Percentiles rank a stretch among this genome's conserved stretches.
Evolutionary conservation across 1,140 invertebrate genomes (phyloP).

Genomic region (Harpegnathos saltator): DNA sequence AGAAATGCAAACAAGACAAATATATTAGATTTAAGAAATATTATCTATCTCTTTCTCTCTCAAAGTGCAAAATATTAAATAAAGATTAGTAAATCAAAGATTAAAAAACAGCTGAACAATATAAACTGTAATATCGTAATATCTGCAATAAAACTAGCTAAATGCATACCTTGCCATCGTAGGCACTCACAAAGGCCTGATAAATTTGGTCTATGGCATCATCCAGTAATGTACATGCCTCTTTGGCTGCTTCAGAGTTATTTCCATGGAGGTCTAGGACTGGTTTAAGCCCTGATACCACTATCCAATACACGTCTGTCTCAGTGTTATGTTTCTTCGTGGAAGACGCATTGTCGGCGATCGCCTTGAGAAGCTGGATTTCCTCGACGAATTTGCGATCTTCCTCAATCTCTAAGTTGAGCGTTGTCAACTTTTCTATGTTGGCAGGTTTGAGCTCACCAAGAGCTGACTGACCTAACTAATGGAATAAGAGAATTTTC

Average conservation of each 20-base stretch:
- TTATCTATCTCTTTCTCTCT: background rate
- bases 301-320: slow-evolving; percentile 90
- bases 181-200: slow-evolving; percentile 88
- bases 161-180: slow-evolving; percentile 88
- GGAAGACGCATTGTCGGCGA: slow-evolving; percentile 87
- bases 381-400: slow-evolving; percentile 89
- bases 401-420: slow-evolving; percentile 85
- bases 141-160: slow-evolving; percentile 2
- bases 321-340: slow-evolving; percentile 86
- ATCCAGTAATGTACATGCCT: slow-evolving; percentile 89
- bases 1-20: slow-evolving; percentile 40
- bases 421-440: slow-evolving; percentile 77
- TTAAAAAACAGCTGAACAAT: background rate
- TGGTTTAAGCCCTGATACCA: slow-evolving; percentile 88
- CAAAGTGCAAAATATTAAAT: background rate
- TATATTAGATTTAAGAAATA: background rate
- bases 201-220: slow-evolving; percentile 87
- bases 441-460: slow-evolving; percentile 86
- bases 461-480: slow-evolving; percentile 84
- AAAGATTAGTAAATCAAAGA: background rate
- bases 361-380: slow-evolving; percentile 88
- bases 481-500: background rate
- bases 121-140: too few relatives aligned
- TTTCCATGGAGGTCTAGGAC: slow-evolving; percentile 89
- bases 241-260: slow-evolving; percentile 88